These are phyloP conservation scores for Megaceryle alcyon DNA, from an alignment of 2,797 vertebrate genomes.

Conservation along the genomic window DNA sequence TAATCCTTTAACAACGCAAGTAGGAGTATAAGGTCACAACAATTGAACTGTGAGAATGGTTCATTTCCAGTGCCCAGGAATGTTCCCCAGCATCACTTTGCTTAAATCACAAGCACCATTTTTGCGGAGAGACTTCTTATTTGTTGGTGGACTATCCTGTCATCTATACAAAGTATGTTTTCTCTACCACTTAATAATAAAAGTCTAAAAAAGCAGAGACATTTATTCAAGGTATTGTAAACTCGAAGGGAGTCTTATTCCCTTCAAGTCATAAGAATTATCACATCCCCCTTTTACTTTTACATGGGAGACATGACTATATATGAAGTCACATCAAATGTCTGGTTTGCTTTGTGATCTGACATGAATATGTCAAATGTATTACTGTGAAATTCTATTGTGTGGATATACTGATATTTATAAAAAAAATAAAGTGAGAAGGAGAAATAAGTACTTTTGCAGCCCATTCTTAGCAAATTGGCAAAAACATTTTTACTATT, in stretches of 20 bases:
- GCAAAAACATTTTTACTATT: not conserved
- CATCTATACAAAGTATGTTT: not conserved
- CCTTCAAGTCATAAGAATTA: not conserved
- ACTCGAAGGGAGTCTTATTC: not conserved
- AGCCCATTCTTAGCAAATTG: not conserved
- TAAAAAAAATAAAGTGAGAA: not conserved
- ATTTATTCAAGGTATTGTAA: not conserved
- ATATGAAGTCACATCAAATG: not conserved
- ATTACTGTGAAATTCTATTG: not conserved
- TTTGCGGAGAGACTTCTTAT: not conserved
- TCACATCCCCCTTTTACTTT: not conserved
- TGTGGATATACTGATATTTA: not conserved
- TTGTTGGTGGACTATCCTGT: not conserved
- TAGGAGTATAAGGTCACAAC: not conserved
- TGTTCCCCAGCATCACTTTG: not conserved
- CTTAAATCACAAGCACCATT: not conserved
- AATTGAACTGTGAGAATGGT: not conserved
- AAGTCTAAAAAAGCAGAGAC: not conserved
- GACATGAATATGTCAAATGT: not conserved
- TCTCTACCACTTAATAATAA: not conserved
- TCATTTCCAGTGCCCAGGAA: not conserved
- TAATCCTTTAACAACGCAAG: not conserved
- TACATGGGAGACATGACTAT: not conserved
- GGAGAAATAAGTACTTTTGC: not conserved
- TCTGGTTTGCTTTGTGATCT: not conserved